phyloP scores from a whole-genome alignment of 2,113 vertebrate species.

The Ciconia boyciana region DNA sequence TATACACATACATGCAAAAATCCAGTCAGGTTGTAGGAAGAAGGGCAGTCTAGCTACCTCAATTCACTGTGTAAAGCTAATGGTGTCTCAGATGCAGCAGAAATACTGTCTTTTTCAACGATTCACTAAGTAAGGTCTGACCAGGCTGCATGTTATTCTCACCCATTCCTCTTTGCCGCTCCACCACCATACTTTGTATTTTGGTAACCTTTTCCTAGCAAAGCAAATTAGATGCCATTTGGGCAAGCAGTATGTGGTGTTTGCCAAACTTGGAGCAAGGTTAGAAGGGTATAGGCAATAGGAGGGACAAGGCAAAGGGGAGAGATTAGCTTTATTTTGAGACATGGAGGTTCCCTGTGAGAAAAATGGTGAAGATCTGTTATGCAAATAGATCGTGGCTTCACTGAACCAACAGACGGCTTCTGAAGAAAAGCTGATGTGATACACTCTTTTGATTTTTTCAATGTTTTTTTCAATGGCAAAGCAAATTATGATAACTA shows the following conservation, averaged over 20 bases:
- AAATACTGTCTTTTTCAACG: neutral
- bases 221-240: neutral
- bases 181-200: neutral
- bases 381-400: neutral
- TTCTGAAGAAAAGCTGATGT: neutral
- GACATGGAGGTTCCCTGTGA: neutral
- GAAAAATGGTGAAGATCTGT: neutral
- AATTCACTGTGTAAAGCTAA: neutral
- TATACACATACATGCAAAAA: neutral
- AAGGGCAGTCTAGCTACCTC: neutral
- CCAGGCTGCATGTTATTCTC: neutral
- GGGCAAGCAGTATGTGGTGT: accelerated
- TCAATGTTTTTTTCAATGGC: neutral
- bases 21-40: neutral
- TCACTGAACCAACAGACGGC: neutral
- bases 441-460: neutral
- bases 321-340: neutral
- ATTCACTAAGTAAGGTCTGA: neutral
- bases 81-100: neutral
- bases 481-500: neutral
- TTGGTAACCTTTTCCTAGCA: neutral
- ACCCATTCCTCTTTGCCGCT: neutral
- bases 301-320: neutral
- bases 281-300: neutral
- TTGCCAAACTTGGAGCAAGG: neutral